Base-by-base conservation (phyloP, 2,888 invertebrate species). In the Calameuta filiformis region DNA sequence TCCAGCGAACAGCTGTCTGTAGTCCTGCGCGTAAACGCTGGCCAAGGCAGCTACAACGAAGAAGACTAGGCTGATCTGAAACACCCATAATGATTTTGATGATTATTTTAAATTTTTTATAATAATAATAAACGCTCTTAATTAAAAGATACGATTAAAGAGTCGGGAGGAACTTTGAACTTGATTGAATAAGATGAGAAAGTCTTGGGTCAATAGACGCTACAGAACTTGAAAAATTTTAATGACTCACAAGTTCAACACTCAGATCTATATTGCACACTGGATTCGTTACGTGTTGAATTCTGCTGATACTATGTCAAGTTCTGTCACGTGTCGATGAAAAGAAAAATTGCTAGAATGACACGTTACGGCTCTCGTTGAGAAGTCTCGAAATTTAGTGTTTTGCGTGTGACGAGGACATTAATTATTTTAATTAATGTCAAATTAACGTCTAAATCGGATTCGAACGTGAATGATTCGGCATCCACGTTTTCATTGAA, bases 1-100 rank as follows among this genome's bases (percentile, higher is more conserved):
- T 80, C 90, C 90, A 35, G 90, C 85, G 81, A 89, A 88, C 30
- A 91, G 83, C 77, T 90, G 89, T 76, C 86, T 87, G 79, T 91
- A 91, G 79, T 87, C 86, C 82, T 91, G 90, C 11, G 87, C 89
- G 71, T 76, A 76, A 12, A 69, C 76, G 73, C 83, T 80, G n/a
- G 88, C 84, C 68, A 81, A 81, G 76, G 82, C 80, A 33, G 82
- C 84, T 77, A 89, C 79, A 56, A 89, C 77, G 76, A 85, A 86
- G 79, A 88, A 77, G 69, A 89, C 81, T 40, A 88, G 81, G 73
- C 81, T 85, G 84, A 90, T 83, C 79, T 79, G 76, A 30, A 78
- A 75, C 69, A 31, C n/a, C 15, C 56, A 23, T 56, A 56, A 23
- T 23, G 23, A 56, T 56, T 23, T 56, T 56, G 9, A 56, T 56